Evolutionary conservation across 2,797 vertebrate genomes (phyloP).

Genomic region (Schizopygopsis pylzovi): DNA sequence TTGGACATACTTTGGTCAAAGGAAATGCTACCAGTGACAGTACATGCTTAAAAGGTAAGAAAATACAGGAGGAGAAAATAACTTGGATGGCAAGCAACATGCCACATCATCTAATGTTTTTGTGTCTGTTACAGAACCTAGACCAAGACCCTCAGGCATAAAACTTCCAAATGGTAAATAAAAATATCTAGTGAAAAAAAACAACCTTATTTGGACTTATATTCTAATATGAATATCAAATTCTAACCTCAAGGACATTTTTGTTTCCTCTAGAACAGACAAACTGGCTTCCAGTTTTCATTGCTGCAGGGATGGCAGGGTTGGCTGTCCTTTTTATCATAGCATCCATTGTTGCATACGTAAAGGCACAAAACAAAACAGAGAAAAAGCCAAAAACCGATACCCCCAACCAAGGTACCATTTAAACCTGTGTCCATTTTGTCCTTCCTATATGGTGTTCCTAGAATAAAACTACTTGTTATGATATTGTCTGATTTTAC

Average conservation of each 20-base stretch:
- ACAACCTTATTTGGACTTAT: neutral
- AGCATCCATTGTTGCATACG: neutral
- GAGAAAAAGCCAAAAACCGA: slow-evolving; percentile 15
- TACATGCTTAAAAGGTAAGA: slow-evolving; percentile 55
- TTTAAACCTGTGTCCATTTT: neutral
- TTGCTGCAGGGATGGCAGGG: neutral
- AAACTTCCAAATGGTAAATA: neutral
- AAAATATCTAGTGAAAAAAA: neutral
- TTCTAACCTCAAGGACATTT: neutral
- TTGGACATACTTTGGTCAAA: slow-evolving; percentile 6
- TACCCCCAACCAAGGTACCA: slow-evolving; percentile 46
- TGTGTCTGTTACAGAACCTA: neutral
- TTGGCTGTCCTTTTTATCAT: slow-evolving; percentile 23
- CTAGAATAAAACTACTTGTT: neutral
- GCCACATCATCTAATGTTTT: neutral
- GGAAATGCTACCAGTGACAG: slow-evolving; percentile 67
- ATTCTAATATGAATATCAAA: neutral
- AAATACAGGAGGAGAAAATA: neutral
- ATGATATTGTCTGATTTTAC: neutral
- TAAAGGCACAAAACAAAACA: slow-evolving; percentile 33
- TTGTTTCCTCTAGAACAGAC: slow-evolving; percentile 6
- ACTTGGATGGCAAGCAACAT: neutral
- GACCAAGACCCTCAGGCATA: accelerated
- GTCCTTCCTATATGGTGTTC: neutral
- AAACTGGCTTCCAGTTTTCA: neutral